Evolutionary conservation across 2,888 invertebrate genomes (phyloP).

Genomic region (Ophion ventricosus): DNA sequence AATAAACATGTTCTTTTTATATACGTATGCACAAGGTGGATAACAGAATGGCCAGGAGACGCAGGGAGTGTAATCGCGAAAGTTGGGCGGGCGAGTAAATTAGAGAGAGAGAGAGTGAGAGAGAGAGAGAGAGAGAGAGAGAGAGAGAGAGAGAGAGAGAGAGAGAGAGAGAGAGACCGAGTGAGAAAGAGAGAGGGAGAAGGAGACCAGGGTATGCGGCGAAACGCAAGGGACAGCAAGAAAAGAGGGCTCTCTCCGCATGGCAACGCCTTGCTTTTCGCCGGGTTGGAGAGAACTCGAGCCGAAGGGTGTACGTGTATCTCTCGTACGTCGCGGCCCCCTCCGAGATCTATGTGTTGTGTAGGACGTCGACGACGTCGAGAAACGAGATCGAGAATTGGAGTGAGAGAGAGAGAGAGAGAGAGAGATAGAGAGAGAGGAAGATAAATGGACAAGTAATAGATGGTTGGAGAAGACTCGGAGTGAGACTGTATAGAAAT

Average conservation of each 20-base stretch:
- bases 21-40: too few species aligned
- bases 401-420: background rate
- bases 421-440: too few species aligned
- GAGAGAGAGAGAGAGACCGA: too few species aligned
- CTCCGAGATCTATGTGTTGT: constrained; percentile 18
- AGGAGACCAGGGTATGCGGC: background rate
- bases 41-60: too few species aligned
- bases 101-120: background rate
- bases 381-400: constrained; percentile 13
- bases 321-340: constrained; percentile 15
- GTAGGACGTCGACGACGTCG: constrained; percentile 13
- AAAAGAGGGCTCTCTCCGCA: constrained; percentile 63
- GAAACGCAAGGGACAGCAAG: constrained; percentile 45
- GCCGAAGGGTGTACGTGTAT: constrained; percentile 21
- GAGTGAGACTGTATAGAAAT: constrained; percentile 16
- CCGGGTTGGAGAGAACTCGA: constrained; percentile 23
- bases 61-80: too few species aligned
- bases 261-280: constrained; percentile 66
- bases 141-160: background rate
- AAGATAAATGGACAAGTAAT: constrained; percentile 38
- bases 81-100: too few species aligned
- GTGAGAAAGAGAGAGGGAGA: too few species aligned
- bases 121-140: background rate
- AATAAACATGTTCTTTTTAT: background rate
- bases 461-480: constrained; percentile 15